Conservation (phyloP, 1,140 invertebrate genomes). For the Drosophila bipectinata region DNA sequence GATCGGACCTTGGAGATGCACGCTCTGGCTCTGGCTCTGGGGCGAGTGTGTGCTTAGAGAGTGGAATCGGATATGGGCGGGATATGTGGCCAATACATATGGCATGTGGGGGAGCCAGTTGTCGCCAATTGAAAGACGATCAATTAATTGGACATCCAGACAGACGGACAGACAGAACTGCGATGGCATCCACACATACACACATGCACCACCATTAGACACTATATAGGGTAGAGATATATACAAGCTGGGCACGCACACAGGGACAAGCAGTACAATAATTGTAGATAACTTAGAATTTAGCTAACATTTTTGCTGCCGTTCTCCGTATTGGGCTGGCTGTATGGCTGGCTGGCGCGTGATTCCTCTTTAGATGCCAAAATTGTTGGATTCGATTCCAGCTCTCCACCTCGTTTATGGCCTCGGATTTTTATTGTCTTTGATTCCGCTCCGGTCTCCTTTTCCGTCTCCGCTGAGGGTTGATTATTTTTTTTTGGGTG, state of each 20-base stretch:
- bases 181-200: constrained; percentile 30
- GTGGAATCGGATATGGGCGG: neutral
- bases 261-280: constrained; percentile 58
- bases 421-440: constrained; percentile 2
- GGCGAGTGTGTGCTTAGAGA: too few relatives aligned
- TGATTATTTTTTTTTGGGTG: neutral
- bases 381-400: neutral
- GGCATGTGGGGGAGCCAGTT: neutral
- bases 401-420: neutral
- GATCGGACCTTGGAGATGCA: constrained; percentile 41
- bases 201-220: neutral
- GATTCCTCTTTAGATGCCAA: constrained; percentile 44
- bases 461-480: too few relatives aligned
- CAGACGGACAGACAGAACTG: neutral
- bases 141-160: constrained; percentile 40
- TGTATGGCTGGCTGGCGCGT: constrained; percentile 45
- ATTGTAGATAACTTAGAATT: constrained; percentile 76
- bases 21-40: too few relatives aligned
- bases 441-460: too few relatives aligned
- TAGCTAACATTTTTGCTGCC: constrained; percentile 73
- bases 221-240: neutral
- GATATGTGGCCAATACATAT: neutral
- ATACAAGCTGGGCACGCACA: constrained; percentile 27
- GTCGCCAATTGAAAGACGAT: constrained; percentile 27
- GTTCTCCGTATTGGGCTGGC: constrained; percentile 59